Base-by-base conservation (phyloP, 2,797 vertebrate species). In the Eutrigla gurnardus region DNA sequence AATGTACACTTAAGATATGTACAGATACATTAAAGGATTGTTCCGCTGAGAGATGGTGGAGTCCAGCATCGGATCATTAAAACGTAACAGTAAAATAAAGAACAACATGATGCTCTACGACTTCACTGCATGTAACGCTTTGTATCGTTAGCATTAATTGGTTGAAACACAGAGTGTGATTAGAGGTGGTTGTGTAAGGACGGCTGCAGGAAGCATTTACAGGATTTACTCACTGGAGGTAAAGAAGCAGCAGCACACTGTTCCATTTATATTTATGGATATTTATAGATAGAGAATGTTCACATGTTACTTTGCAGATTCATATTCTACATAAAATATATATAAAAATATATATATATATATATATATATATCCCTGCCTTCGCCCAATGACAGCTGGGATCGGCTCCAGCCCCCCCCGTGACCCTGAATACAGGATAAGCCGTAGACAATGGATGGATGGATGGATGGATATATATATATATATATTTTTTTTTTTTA, bases 91-190 rank as follows among this genome's bases (percentile, higher is more conserved):
- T 73, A 85, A 71, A 63, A 81, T 81, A 83, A 78, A 82, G 86
- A 87, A 67, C 55, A 74, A 78, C 71, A 81, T 6, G 3, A 74
- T 42, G 73, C 53, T 17, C 50, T 70, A 66, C 73, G 70, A 71
- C 83, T 81, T 63, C 54, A 60, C 71, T 46, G 35, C 77, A 67
- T 83, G 81, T 84, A 78, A 75, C 58, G 33, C 75, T 87, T 85
- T 85, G 77, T 81, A 71, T 89, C 78, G 80, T 87, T 87, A 90
- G 77, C 76, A 77, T 70, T 88, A 92, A 89, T 88, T 89, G 83
- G 78, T 70, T 75, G 63, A 75, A 85, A 68, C 67, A 73, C 76
- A 45, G 9, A 80, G 36, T 70, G 64, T 81, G 83, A 83, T 85
- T 83, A 83, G 70, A 73, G 77, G 67, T 43, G 65, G 59, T 75